phyloP scores from a whole-genome alignment of 2,113 vertebrate genomes.

The Tetrao urogallus region DNA sequence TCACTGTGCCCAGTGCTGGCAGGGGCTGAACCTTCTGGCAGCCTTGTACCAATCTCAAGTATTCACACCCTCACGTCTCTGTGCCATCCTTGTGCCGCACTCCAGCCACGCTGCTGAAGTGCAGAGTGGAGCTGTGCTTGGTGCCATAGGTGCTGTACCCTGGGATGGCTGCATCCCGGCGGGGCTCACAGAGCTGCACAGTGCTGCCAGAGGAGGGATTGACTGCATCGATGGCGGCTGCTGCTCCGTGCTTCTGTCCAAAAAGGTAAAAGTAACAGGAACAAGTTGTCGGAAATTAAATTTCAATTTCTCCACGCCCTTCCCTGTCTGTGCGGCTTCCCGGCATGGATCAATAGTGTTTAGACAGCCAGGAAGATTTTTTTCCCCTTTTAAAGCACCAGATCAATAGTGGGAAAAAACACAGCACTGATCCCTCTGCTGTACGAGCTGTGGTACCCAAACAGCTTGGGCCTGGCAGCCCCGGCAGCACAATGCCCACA shows the following conservation, averaged over 20 bases:
- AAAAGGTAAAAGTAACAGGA: conserved; percentile 88
- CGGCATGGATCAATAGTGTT: conserved; percentile 92
- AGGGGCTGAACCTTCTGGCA: too few relatives aligned
- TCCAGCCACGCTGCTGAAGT: not conserved
- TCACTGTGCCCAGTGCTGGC: too few relatives aligned
- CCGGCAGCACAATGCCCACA: not conserved
- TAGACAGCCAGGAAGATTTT: conserved; percentile 92
- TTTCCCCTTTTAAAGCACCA: conserved; percentile 78
- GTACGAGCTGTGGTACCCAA: conserved; percentile 26
- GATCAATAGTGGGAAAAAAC: conserved; percentile 85
- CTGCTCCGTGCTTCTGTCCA: conserved; percentile 76
- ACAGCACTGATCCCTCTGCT: conserved; percentile 49
- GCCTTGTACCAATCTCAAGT: accelerated
- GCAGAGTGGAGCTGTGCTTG: accelerated
- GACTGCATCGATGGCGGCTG: conserved; percentile 75
- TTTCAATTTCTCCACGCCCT: conserved; percentile 91
- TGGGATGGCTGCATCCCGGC: too few relatives aligned
- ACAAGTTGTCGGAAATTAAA: conserved; percentile 93
- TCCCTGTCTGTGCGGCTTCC: conserved; percentile 84
- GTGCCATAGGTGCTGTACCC: not conserved
- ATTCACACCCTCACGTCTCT: not conserved
- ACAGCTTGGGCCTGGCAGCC: not conserved
- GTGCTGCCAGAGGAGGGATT: conserved; percentile 67
- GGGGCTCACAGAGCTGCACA: not conserved
- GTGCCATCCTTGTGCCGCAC: not conserved